A percentile compares a stretch with the other conserved stretches of the same genome.
These are phyloP conservation scores for Channa argus DNA, from an alignment of 2,113 vertebrate species.

Conservation along the genomic window DNA sequence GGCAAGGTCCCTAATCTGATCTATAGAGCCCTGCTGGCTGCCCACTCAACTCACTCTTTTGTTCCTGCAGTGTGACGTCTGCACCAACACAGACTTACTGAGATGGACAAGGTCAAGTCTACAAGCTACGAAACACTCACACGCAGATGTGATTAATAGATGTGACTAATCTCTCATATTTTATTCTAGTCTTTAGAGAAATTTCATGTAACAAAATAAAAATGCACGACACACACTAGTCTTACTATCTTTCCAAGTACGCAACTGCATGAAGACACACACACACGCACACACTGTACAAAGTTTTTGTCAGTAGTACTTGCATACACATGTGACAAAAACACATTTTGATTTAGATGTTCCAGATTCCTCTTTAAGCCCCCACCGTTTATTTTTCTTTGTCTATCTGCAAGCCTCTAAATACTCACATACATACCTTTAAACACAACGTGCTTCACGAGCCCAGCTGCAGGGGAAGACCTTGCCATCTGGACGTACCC, in stretches of 20 bases:
- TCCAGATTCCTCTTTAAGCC: constrained; percentile 22
- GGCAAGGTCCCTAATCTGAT: constrained; percentile 46
- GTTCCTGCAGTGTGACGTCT: constrained; percentile 12
- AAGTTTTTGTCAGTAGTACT: no score
- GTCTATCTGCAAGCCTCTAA: constrained; percentile 40
- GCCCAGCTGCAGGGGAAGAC: constrained; percentile 21
- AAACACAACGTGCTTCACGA: neutral
- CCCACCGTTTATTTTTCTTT: constrained; percentile 19
- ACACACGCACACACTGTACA: no score
- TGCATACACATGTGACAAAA: no score
- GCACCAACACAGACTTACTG: constrained; percentile 3
- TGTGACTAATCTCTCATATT: neutral
- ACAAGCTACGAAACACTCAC: neutral
- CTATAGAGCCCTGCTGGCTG: constrained; percentile 31
- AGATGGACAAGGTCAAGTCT: neutral
- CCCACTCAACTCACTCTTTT: constrained; percentile 19
- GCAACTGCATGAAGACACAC: no score
- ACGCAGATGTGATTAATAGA: constrained; percentile 24
- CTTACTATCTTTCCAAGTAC: no score
- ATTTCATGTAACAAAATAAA: neutral
- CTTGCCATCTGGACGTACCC: constrained; percentile 13
- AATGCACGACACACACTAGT: neutral
- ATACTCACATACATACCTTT: constrained; percentile 10
- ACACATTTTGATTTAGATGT: neutral
- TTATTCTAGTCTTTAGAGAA: neutral